Percentiles rank a stretch among this genome's conserved stretches.
Evolutionary conservation across 2,797 vertebrate species (phyloP).

Genomic region (Mormyrus proboscirostris): DNA sequence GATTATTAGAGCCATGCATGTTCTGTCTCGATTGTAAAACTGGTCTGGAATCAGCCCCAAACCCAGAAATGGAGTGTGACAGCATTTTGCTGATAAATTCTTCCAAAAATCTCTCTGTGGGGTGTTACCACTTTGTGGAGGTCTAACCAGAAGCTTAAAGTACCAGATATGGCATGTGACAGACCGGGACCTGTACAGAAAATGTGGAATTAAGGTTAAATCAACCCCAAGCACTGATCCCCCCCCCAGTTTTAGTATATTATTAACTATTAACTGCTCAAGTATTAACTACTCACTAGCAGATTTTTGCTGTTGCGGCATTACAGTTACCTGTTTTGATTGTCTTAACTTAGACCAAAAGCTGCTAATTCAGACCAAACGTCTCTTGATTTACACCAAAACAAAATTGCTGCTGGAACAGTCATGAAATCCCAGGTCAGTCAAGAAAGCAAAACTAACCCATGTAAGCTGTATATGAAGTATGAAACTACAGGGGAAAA

Average conservation of each 20-base stretch:
- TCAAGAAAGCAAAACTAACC: neutral
- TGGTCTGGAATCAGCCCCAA: neutral
- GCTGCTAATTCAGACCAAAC: neutral
- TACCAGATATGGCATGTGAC: neutral
- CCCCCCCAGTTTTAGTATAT: constrained; percentile 41
- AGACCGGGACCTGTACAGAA: neutral
- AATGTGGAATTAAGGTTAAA: neutral
- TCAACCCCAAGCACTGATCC: constrained; percentile 23
- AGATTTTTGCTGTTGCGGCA: neutral
- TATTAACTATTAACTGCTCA: neutral
- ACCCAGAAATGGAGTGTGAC: neutral
- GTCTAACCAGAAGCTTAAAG: neutral
- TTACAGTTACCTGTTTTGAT: constrained; percentile 45
- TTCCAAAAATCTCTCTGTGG: neutral
- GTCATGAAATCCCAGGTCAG: neutral
- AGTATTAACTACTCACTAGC: constrained; percentile 17
- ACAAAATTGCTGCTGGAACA: neutral
- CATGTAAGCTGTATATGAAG: neutral
- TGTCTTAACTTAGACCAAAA: neutral
- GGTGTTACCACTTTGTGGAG: neutral
- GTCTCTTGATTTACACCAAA: neutral
- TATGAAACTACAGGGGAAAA: neutral
- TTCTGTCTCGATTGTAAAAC: neutral
- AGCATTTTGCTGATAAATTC: neutral
- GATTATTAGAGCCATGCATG: neutral